Conservation (phyloP, 2,113 vertebrate genomes). For the Paramisgurnus dabryanus region DNA sequence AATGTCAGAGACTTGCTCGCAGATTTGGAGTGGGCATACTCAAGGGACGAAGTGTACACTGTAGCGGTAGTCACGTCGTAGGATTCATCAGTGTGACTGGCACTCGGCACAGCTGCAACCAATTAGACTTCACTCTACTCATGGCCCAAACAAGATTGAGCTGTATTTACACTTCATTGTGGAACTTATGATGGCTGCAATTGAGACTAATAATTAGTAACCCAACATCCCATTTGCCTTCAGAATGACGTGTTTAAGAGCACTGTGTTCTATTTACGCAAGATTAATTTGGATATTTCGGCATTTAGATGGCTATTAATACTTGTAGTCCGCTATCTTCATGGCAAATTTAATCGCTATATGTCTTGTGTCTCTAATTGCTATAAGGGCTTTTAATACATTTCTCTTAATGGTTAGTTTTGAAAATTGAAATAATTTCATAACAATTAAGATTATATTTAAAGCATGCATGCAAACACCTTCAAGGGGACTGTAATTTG, state of each 20-base stretch:
- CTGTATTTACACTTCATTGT: constrained; percentile 49
- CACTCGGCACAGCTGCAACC: constrained; percentile 36
- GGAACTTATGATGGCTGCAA: constrained; percentile 42
- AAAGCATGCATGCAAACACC: too few species aligned
- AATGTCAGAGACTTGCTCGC: constrained; percentile 25
- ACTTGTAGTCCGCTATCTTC: constrained; percentile 59
- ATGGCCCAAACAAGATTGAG: constrained; percentile 34
- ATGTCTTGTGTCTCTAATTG: constrained; percentile 57
- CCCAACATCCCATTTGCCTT: constrained; percentile 66
- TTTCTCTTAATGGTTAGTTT: background rate
- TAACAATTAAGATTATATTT: constrained; percentile 2
- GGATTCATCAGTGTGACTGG: constrained; percentile 33
- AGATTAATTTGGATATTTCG: constrained; percentile 70
- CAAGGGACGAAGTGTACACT: constrained; percentile 31
- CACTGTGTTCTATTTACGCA: constrained; percentile 66
- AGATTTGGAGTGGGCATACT: constrained; percentile 11
- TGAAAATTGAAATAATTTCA: constrained; percentile 17
- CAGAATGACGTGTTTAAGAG: constrained; percentile 66
- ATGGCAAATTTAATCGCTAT: constrained; percentile 49
- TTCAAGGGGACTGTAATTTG: too few species aligned
- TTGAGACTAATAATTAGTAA: constrained; percentile 70
- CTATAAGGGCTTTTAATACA: constrained; percentile 24
- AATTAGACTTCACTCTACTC: constrained; percentile 33
- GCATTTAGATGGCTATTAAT: constrained; percentile 67
- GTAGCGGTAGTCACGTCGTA: constrained; percentile 12